Base-by-base conservation (phyloP, 2,113 vertebrate genomes). In the Galemys pyrenaicus region DNA sequence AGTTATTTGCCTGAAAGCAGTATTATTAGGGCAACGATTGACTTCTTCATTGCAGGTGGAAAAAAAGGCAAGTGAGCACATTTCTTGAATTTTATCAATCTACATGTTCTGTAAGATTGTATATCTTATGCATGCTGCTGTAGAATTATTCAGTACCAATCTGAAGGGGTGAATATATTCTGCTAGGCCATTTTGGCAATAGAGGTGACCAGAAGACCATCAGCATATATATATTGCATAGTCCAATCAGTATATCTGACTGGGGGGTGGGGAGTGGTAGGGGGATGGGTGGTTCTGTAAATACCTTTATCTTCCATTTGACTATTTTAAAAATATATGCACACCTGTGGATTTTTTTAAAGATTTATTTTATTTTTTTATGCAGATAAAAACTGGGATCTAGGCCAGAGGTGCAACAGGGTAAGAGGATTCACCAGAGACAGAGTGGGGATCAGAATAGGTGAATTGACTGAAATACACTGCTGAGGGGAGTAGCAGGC, bases 1-100 rank as follows among this genome's bases (percentile, higher is more conserved):
- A 98, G 98, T 91, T 99, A 99, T 97, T 98, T 99, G 92, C 96
- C 99, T 67, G 99, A 99, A 97, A 99, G 93, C 97, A 99, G 99
- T 93, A 97, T 99, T 94, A 98, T 99, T 97, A 98, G 99, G 92
- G 98, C 98, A 84, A 96, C 98, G 2, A 95, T 98, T 64, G 99
- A 99, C 88, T 99, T 99, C 96, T 94, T 99, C 64, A 93, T 98
- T 92, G 98, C 99, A 94, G 98, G 99, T 81, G 99, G 99, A 68
- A 99, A 98, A 89, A 99, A 99, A 99, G 99, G 99, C 99, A 97
- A 97, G 95, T 94, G n/a, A 83, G 92, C 64, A 88, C 84, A 67
- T 32, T 95, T 32, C 49, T 58, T 70, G 2, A 32, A 73, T 94
- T 73, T 65, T 94, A 19, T 91, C 60, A 16, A 81, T 44, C 54